phyloP scores from a whole-genome alignment of 2,888 invertebrate species.

The Synanthedon tipuliformis region DNA sequence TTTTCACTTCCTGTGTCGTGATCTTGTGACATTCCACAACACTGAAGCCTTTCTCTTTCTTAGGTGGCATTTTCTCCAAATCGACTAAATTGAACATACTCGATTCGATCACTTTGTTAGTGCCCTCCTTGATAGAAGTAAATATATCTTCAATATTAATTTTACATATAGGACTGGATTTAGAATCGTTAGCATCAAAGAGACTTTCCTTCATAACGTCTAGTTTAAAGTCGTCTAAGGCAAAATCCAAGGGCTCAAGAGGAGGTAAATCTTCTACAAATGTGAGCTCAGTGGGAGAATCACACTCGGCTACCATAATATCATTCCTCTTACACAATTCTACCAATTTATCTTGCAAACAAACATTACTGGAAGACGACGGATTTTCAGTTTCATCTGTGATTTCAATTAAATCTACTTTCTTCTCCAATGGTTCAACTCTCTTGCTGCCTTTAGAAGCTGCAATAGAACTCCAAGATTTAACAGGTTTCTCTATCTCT shows the following conservation, averaged over 20 bases:
- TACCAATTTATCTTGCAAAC: slow-evolving; percentile 51
- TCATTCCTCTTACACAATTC: slow-evolving; percentile 59
- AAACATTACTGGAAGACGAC: slow-evolving; percentile 24
- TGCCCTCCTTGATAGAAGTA: slow-evolving; percentile 51
- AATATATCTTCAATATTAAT: slow-evolving; percentile 59
- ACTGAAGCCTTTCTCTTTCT: slow-evolving; percentile 50
- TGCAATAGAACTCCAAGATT: slow-evolving; percentile 69
- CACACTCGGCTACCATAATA: slow-evolving; percentile 62
- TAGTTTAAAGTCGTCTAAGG: slow-evolving; percentile 53
- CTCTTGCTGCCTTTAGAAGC: slow-evolving; percentile 40
- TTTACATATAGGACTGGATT: slow-evolving; percentile 56
- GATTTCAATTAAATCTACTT: neutral
- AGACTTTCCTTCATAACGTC: slow-evolving; percentile 61
- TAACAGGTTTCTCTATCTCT: slow-evolving; percentile 35
- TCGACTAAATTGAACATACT: slow-evolving; percentile 56
- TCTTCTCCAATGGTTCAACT: slow-evolving; percentile 12
- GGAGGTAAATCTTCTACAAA: slow-evolving; percentile 57
- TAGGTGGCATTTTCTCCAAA: slow-evolving; percentile 48
- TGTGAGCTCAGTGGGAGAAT: slow-evolving; percentile 49
- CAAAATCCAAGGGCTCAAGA: slow-evolving; percentile 50
- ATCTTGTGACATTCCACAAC: slow-evolving; percentile 53
- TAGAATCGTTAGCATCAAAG: slow-evolving; percentile 40
- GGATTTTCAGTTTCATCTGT: neutral
- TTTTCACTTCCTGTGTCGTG: slow-evolving; percentile 46
- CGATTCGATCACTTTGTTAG: slow-evolving; percentile 37